phyloP scores from a whole-genome alignment of 2,797 vertebrate genomes.

The Cirrhinus molitorella region DNA sequence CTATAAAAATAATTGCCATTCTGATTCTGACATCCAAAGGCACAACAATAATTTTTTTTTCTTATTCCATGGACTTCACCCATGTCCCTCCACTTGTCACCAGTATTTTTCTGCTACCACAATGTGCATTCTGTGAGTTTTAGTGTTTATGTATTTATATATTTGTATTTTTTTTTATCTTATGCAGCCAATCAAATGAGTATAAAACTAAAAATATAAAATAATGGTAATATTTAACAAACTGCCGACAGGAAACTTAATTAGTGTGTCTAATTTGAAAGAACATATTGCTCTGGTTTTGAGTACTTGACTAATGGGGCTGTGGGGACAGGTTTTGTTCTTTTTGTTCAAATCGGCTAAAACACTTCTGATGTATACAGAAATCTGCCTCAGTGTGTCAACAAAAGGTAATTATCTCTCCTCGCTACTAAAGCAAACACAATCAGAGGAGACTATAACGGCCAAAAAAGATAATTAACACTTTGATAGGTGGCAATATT shows the following conservation, averaged over 20 bases:
- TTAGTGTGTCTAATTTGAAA: not conserved
- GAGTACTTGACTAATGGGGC: not conserved
- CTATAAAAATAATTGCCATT: no score
- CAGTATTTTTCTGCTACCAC: no score
- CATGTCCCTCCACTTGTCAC: no score
- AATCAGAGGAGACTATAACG: not conserved
- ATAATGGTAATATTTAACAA: not conserved
- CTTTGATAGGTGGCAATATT: not conserved
- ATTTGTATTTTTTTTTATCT: no score
- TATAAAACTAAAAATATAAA: not conserved
- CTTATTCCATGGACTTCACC: no score
- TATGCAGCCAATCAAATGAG: no score
- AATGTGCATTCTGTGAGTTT: no score
- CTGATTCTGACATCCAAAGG: no score
- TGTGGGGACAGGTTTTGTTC: no score
- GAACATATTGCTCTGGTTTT: not conserved
- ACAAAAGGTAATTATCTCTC: not conserved
- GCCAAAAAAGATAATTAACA: slow-evolving; percentile 20
- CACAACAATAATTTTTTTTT: no score
- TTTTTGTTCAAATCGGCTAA: not conserved
- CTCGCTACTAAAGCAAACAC: not conserved
- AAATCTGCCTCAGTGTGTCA: not conserved
- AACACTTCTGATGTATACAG: not conserved
- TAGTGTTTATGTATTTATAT: no score
- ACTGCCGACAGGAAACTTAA: not conserved